Evolutionary conservation across 2,888 invertebrate species (phyloP), one percentile per base, ranked within the genome.

Genomic region (Parnassius apollo): DNA sequence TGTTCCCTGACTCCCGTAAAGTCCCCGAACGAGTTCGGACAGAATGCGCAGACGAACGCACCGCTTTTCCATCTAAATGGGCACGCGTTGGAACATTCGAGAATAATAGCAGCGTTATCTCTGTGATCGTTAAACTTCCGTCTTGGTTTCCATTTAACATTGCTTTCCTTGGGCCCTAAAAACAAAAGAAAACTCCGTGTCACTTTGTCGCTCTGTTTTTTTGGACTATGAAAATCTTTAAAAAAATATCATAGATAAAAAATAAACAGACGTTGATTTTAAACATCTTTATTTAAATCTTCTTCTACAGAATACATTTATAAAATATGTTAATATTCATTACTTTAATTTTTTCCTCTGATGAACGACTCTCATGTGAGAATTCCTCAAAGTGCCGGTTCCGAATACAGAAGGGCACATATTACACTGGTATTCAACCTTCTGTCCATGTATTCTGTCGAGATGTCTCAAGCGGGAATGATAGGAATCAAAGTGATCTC

Each of bases 1-100:
- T 91, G 91, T 1, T 71, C 72, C 58, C 77, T 79, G n/a, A 91
- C 68, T 2, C 76, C 78, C 42, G 68, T 74, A 61, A 89, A 83
- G 66, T 89, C 85, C 1, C 81, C 85, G 59, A 85, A 90, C 0
- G 80, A 75, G 46, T 74, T 72, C 0, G 85, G 72, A 65, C 91
- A 91, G 68, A 76, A 84, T 1, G 82, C 86, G 66, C 91, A 91
- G 45, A 76, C 76, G 68, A 88, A 91, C 2, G 77, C 68, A 0
- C 90, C 89, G 9, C 85, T 76, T 49, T 78, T 81, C 87, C 87
- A 89, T 66, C 88, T 79, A 73, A 91, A 91, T 0, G 91, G 91
- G 64, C 83, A 82, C 42, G 76, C 82, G 75, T 87, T 91, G 46
- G 90, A 88, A 73, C 75, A 85, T 72, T 88, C 83, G 64, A 91